A percentile compares a stretch with the other conserved stretches of the same genome.
These are phyloP conservation scores for Atopsyche davidsoni DNA, from an alignment of 1,140 invertebrate species.

Conservation along the genomic window DNA sequence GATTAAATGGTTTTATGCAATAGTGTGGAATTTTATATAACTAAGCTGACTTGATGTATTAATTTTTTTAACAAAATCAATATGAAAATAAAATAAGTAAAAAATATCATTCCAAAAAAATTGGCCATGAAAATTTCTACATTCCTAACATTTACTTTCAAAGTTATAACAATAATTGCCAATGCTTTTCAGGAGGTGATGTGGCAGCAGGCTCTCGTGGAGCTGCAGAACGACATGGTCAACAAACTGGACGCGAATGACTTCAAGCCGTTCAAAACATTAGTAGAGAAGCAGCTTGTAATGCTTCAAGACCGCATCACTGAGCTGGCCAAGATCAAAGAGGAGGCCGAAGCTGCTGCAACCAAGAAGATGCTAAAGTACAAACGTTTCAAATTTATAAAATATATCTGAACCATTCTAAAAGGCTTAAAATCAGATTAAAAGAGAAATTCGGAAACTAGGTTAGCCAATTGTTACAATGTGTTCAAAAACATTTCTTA, in stretches of 20 bases:
- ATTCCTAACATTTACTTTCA: too few relatives aligned
- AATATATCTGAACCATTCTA: background rate
- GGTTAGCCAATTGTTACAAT: constrained; percentile 12
- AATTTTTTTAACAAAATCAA: too few relatives aligned
- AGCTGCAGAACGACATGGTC: constrained; percentile 60
- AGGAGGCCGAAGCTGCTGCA: constrained; percentile 63
- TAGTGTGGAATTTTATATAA: too few relatives aligned
- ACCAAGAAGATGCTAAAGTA: too few relatives aligned
- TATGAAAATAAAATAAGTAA: background rate
- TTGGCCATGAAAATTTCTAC: background rate
- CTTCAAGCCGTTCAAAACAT: constrained; percentile 58
- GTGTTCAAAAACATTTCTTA: constrained; percentile 2
- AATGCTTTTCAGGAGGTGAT: constrained; percentile 49
- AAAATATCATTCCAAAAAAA: background rate
- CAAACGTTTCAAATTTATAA: constrained; percentile 50
- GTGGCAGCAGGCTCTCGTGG: constrained; percentile 57
- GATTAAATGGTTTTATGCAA: too few relatives aligned
- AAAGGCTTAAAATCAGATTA: background rate
- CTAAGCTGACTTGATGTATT: too few relatives aligned
- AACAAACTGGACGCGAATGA: constrained; percentile 62
- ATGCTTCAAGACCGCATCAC: constrained; percentile 59
- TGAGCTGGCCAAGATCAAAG: constrained; percentile 46
- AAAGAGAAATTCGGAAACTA: constrained; percentile 4
- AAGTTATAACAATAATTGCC: background rate
- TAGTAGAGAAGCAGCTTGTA: constrained; percentile 56